These are phyloP conservation scores for Monoplex corrugatus DNA, from an alignment of 2,888 invertebrate species.

Conservation along the genomic window DNA sequence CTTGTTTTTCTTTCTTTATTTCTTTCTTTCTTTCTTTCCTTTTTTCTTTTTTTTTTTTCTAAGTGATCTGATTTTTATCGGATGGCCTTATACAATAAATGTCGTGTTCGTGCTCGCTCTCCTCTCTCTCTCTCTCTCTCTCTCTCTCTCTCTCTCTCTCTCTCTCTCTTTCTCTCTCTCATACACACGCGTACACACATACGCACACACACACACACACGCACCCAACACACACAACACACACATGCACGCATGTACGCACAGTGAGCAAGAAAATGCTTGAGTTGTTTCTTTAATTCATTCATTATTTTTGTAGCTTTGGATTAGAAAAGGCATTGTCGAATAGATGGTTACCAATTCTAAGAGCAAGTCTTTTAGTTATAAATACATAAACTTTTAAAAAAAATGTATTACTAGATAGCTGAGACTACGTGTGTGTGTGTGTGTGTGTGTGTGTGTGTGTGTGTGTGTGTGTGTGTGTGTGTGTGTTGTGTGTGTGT, in stretches of 20 bases:
- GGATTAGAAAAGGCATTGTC: neutral
- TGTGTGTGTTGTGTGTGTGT: constrained; percentile 10
- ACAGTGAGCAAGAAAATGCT: neutral
- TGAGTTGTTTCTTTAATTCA: neutral
- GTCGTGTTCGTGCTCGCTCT: neutral
- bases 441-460: neutral
- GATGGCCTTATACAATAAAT: neutral
- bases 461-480: neutral
- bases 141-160: neutral
- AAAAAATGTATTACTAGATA: neutral
- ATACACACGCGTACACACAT: too few relatives aligned
- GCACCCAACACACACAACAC: too few relatives aligned
- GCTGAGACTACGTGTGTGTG: neutral
- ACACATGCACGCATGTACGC: too few relatives aligned
- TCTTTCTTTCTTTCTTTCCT: neutral
- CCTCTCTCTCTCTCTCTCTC: neutral
- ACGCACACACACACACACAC: too few relatives aligned
- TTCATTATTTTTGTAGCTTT: neutral
- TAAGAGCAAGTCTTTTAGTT: too few relatives aligned
- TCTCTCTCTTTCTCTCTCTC: neutral
- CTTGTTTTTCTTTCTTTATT: too few relatives aligned
- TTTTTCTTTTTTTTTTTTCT: too few relatives aligned
- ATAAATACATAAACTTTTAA: too few relatives aligned
- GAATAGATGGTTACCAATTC: too few relatives aligned
- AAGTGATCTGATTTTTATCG: too few relatives aligned